Evolutionary conservation across 2,888 invertebrate species (phyloP).

Genomic region (Fragum fragum): DNA sequence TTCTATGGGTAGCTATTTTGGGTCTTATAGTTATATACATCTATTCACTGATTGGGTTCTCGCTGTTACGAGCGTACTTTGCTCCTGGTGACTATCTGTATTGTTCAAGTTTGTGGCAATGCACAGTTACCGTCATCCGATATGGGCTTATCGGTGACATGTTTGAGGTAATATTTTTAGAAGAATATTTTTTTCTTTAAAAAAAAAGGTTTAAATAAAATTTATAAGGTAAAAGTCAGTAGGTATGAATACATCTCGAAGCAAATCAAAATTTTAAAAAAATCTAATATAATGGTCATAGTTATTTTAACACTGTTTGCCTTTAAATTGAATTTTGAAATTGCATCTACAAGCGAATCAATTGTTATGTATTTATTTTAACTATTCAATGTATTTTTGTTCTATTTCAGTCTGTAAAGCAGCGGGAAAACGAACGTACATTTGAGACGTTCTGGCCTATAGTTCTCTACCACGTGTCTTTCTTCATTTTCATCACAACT

Average conservation of each 20-base stretch:
- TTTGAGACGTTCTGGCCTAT: slow-evolving; percentile 83
- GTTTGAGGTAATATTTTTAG: slow-evolving; percentile 85
- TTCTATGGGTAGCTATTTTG: slow-evolving; percentile 87
- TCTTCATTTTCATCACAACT: slow-evolving; percentile 87
- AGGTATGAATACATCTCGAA: too few species aligned
- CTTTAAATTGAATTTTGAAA: too few species aligned
- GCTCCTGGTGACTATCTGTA: slow-evolving; percentile 82
- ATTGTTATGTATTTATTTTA: too few species aligned
- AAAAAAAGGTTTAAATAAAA: too few species aligned
- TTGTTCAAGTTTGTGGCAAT: slow-evolving; percentile 86
- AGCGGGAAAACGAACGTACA: slow-evolving; percentile 71
- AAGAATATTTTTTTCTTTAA: too few species aligned
- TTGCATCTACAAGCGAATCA: too few species aligned
- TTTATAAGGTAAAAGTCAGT: too few species aligned
- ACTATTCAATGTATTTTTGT: too few species aligned
- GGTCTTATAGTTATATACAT: slow-evolving; percentile 86
- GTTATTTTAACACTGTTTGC: too few species aligned
- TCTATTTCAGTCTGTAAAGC: slow-evolving; percentile 77
- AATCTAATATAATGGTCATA: too few species aligned
- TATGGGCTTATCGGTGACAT: slow-evolving; percentile 86
- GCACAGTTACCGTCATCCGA: slow-evolving; percentile 86
- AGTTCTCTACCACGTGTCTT: slow-evolving; percentile 86
- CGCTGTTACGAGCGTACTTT: slow-evolving; percentile 84
- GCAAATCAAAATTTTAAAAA: too few species aligned
- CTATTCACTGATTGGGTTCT: slow-evolving; percentile 86